These are phyloP conservation scores for Gallirallus australis DNA, from an alignment of 2,797 vertebrate species.

Conservation along the genomic window DNA sequence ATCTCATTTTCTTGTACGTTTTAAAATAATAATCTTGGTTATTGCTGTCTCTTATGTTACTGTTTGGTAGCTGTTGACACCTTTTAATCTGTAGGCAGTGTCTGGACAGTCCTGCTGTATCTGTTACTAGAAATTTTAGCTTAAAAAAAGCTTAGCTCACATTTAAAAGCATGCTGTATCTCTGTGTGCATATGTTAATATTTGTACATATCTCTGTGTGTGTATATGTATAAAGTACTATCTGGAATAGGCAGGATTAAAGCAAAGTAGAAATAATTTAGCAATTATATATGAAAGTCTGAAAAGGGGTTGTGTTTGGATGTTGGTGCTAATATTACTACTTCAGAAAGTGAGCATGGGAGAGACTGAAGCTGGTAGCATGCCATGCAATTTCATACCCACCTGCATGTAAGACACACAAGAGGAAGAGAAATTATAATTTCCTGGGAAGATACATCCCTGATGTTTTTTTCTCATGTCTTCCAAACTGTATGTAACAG, in stretches of 20 bases:
- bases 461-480: neutral
- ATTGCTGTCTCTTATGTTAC: neutral
- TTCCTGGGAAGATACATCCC: neutral
- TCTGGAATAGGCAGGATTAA: neutral
- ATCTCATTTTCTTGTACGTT: neutral
- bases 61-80: neutral
- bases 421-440: neutral
- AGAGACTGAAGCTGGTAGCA: neutral
- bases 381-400: neutral
- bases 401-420: neutral
- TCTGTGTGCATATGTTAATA: neutral
- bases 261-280: neutral
- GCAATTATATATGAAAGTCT: neutral
- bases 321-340: neutral
- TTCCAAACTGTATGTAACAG: neutral
- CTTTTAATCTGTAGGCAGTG: neutral
- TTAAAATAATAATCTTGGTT: neutral
- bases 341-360: neutral
- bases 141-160: neutral
- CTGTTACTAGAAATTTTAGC: neutral
- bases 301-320: neutral
- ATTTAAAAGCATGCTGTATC: neutral
- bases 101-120: neutral
- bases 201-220: accelerated
- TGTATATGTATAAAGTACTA: neutral